These are phyloP conservation scores for Synergus laeviventris DNA, from an alignment of 2,888 invertebrate genomes.

Conservation along the genomic window DNA sequence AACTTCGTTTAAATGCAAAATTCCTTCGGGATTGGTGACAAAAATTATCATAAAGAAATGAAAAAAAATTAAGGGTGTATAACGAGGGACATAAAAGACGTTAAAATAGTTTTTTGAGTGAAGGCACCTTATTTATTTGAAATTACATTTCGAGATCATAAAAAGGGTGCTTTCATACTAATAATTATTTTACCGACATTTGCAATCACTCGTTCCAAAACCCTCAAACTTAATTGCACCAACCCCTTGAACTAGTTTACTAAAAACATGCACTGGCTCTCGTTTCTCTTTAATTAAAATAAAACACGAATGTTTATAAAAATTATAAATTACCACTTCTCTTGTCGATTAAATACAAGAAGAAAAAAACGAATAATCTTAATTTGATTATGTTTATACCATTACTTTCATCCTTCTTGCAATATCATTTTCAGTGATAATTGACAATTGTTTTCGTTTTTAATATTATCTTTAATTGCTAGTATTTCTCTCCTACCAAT, in stretches of 20 bases:
- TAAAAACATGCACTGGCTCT: conserved; percentile 30
- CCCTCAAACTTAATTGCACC: not conserved
- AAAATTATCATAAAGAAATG: not conserved
- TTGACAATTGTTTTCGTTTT: conserved; percentile 24
- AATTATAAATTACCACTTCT: too few species aligned
- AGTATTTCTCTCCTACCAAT: not conserved
- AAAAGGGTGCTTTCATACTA: not conserved
- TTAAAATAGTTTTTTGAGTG: not conserved
- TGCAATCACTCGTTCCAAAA: not conserved
- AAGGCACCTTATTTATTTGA: not conserved
- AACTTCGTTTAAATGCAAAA: not conserved
- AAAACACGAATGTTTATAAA: not conserved
- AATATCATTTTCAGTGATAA: conserved; percentile 14
- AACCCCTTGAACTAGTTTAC: not conserved
- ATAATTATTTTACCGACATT: not conserved
- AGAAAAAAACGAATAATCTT: not conserved
- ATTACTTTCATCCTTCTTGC: not conserved
- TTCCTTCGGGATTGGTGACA: not conserved
- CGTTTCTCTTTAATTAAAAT: not conserved
- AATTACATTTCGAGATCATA: not conserved
- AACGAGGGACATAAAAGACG: not conserved
- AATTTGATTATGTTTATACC: not conserved
- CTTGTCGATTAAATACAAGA: not conserved
- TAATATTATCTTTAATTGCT: conserved; percentile 12
- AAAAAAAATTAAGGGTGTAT: not conserved